These are phyloP conservation scores for Altica lythri DNA, from an alignment of 2,888 invertebrate species.

Conservation along the genomic window DNA sequence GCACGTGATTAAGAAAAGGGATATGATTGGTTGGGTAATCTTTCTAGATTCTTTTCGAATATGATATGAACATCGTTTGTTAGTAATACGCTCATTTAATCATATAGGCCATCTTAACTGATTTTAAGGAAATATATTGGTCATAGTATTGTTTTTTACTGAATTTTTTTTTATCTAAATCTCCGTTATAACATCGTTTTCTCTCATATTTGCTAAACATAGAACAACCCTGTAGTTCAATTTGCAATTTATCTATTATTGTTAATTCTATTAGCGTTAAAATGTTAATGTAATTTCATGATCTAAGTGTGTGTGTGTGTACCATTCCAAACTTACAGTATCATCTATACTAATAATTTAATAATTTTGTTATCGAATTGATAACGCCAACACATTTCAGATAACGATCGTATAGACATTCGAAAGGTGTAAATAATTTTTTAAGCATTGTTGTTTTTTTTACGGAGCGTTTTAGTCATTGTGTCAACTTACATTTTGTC, in stretches of 20 bases:
- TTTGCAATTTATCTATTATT: constrained; percentile 10
- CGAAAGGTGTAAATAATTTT: constrained; percentile 2
- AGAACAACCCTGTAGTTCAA: background rate
- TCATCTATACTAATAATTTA: background rate
- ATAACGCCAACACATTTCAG: constrained; percentile 2
- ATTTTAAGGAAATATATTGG: too few relatives aligned
- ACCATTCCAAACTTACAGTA: constrained; percentile 1
- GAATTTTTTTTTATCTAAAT: too few relatives aligned
- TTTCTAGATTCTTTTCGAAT: too few relatives aligned
- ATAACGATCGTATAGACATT: constrained; percentile 1
- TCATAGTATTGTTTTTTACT: too few relatives aligned
- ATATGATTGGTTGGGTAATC: too few relatives aligned
- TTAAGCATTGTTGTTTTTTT: background rate
- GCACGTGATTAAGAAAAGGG: too few relatives aligned
- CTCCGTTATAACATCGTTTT: background rate
- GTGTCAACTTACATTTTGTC: background rate
- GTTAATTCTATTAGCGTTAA: constrained; percentile 14
- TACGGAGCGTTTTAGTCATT: background rate
- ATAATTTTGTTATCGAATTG: background rate
- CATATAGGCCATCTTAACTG: too few relatives aligned
- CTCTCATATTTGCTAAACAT: too few relatives aligned
- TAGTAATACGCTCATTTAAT: too few relatives aligned
- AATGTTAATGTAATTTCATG: background rate
- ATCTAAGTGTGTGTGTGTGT: background rate
- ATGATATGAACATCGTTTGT: too few relatives aligned